phyloP scores from a whole-genome alignment of 2,888 invertebrate species.

The Anthophora plumipes region DNA sequence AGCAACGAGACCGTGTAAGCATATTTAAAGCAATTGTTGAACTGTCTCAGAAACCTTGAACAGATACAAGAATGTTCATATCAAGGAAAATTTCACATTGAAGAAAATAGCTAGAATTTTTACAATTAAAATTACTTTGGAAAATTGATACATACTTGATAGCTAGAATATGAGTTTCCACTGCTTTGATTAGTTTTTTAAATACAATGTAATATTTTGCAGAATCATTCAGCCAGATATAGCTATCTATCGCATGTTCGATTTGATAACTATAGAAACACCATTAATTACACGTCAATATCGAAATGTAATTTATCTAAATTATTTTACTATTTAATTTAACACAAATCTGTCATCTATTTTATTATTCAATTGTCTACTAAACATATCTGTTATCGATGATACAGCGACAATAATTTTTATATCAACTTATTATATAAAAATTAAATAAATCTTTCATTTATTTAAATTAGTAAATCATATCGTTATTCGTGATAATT shows the following conservation, averaged over 20 bases:
- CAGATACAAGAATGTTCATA: not conserved
- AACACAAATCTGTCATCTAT: no score
- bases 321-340: no score
- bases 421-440: no score
- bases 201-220: not conserved
- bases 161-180: not conserved
- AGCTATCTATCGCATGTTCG: not conserved
- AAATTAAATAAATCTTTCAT: no score
- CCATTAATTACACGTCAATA: no score
- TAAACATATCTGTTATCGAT: no score
- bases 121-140: not conserved
- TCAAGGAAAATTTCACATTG: not conserved
- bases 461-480: no score
- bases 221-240: not conserved
- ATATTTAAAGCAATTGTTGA: not conserved
- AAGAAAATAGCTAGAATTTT: not conserved
- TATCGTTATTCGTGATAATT: no score
- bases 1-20: not conserved
- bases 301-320: no score
- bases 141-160: conserved; percentile 8
- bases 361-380: no score
- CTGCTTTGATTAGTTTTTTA: not conserved
- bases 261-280: not conserved
- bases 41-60: not conserved
- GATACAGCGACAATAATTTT: no score